A percentile compares a stretch with the other conserved stretches of the same genome.
Evolutionary conservation across 2,888 invertebrate species (phyloP).

Genomic region (Notodonta ziczac): DNA sequence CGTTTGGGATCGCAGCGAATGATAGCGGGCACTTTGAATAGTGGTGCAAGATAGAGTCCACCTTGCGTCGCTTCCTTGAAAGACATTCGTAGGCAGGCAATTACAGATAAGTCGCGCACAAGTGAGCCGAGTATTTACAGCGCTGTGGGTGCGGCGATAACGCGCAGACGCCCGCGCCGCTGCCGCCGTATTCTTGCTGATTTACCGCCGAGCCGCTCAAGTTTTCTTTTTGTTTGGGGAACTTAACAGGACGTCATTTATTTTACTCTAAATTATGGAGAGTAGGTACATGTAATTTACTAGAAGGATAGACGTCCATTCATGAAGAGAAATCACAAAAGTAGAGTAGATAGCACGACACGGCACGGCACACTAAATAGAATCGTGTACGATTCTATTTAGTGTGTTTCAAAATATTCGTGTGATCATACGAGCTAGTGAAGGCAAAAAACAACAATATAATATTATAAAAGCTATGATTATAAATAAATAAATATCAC

Average conservation of each 20-base stretch:
- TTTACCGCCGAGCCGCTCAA: constrained; percentile 27
- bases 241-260: constrained; percentile 14
- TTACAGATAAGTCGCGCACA: constrained; percentile 81
- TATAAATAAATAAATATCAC: neutral
- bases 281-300: neutral
- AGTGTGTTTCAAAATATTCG: neutral
- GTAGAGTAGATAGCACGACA: neutral
- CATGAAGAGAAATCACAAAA: neutral
- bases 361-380: too few species aligned
- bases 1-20: constrained; percentile 58
- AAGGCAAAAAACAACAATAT: neutral
- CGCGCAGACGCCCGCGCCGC: constrained; percentile 33
- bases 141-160: constrained; percentile 69
- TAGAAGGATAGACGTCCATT: neutral
- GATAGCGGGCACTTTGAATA: constrained; percentile 71
- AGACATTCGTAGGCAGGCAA: constrained; percentile 82
- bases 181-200: constrained; percentile 15
- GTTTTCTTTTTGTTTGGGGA: constrained; percentile 34
- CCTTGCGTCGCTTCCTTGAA: constrained; percentile 76
- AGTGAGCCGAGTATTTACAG: constrained; percentile 79
- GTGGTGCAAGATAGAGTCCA: constrained; percentile 75
- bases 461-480: neutral
- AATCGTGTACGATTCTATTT: too few species aligned
- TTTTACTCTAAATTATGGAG: neutral
- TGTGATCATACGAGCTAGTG: neutral